Evolutionary conservation across 2,113 vertebrate genomes (phyloP).

Genomic region (Anoplopoma fimbria): DNA sequence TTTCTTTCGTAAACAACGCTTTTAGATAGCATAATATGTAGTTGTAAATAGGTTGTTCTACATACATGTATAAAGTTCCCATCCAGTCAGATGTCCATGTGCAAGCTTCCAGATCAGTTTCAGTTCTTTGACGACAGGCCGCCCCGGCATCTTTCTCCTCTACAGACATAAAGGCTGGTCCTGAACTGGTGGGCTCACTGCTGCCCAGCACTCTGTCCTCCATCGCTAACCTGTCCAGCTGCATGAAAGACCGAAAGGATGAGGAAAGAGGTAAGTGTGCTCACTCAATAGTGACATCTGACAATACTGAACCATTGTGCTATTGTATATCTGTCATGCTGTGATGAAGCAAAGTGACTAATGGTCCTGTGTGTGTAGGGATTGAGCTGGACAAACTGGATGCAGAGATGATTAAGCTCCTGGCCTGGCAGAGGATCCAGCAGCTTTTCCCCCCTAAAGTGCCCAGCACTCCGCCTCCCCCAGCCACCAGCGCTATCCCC

Average conservation of each 20-base stretch:
- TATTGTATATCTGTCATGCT: not conserved
- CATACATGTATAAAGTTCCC: not conserved
- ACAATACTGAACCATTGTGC: too few species aligned
- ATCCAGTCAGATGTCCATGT: not conserved
- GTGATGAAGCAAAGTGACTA: not conserved
- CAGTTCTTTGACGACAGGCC: not conserved
- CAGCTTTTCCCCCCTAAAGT: conserved; percentile 92
- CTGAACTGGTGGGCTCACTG: conserved; percentile 85
- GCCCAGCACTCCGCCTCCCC: conserved; percentile 82
- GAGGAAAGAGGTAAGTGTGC: conserved; percentile 86
- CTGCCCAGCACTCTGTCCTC: conserved; percentile 85
- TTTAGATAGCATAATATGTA: not conserved
- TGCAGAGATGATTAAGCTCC: conserved; percentile 92
- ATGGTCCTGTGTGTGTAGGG: conserved; percentile 74
- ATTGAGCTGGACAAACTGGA: conserved; percentile 95
- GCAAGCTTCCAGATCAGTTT: not conserved
- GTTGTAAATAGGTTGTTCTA: not conserved
- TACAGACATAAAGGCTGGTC: conserved; percentile 89
- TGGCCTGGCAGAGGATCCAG: conserved; percentile 98
- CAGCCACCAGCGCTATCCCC: conserved; percentile 68
- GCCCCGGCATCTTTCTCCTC: conserved; percentile 9
- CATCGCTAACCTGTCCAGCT: conserved; percentile 87
- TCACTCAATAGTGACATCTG: not conserved
- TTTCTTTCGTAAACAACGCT: not conserved
- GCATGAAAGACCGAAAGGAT: conserved; percentile 88